Evolutionary conservation across 1,140 invertebrate species (phyloP), one percentile per base, ranked within the genome.

Genomic region (Heliconius congener): DNA sequence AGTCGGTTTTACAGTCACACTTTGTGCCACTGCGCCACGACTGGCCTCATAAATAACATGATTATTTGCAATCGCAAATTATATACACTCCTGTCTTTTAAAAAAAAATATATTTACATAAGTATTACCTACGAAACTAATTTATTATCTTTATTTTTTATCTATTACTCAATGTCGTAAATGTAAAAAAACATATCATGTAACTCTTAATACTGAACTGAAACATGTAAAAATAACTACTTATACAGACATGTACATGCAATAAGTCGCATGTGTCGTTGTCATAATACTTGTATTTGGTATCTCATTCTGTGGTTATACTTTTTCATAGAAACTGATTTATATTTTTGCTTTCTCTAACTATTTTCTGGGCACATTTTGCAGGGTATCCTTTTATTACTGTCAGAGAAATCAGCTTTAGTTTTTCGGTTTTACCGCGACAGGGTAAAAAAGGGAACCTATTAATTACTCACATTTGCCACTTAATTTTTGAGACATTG

Each of bases 201-300:
- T 66, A 66, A 66, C 60, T 46, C 3, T 66, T 66, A 66, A 66
- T 9, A 27, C 9, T 66, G 11, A 66, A 66, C 23, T 30, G 60
- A 66, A 66, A 66, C 60, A 66, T 66, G 60, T 66, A n/a, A 66
- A 66, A 66, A 66, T 30, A 60, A 23, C 9, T 46, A 23, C 55
- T 60, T 23, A 23, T 52, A 30, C 23, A 6, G 23, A 66, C 60
- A 66, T 66, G 27, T 66, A 13, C 60, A 66, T 66, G 60, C 60
- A 66, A 30, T 5, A 2, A 66, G 60, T 66, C 9, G 60, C 60
- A 13, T 66, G 60, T 23, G 60, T 66, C 60, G 27, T 66, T 66
- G 60, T 66, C 60, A 66, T 66, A 66, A 66, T 66, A 46, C 34
- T 13, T 42, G 71, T 73, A 42, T 39, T 39, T 39, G 23, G 23